Conservation (phyloP, 2,113 vertebrate genomes). For the Megatriorchis doriae region DNA sequence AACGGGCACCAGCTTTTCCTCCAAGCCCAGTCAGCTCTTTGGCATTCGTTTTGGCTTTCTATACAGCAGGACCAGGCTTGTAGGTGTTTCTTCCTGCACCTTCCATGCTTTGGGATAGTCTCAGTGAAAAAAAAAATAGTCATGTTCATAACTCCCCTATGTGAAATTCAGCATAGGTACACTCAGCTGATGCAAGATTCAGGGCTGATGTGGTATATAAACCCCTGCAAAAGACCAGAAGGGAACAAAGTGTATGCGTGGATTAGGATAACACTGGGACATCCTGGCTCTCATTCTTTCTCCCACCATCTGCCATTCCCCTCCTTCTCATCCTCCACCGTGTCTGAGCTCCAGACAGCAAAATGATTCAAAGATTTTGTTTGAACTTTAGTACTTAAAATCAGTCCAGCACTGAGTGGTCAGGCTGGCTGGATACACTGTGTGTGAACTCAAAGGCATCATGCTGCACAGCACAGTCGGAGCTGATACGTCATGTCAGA, state of each 20-base stretch:
- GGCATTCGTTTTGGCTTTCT: neutral
- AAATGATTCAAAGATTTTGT: neutral
- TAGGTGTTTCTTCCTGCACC: neutral
- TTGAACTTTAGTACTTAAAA: neutral
- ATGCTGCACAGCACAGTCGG: neutral
- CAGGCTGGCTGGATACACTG: neutral
- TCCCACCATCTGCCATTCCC: neutral
- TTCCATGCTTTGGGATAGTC: neutral
- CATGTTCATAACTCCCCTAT: too few relatives aligned
- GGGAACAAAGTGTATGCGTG: neutral
- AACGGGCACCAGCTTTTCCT: neutral
- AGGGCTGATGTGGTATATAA: neutral
- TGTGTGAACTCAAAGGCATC: neutral
- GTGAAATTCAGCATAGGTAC: neutral
- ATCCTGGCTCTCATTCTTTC: neutral
- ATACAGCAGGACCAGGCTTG: neutral
- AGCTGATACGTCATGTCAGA: rapidly evolving
- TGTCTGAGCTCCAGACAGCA: neutral
- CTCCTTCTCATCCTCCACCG: neutral
- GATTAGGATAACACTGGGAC: neutral
- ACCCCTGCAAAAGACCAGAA: neutral
- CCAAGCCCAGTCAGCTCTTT: neutral
- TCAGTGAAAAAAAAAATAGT: neutral
- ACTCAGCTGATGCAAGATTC: neutral
- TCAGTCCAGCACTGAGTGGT: neutral